Base-by-base conservation (phyloP, 2,797 vertebrate genomes). In the Gymnothorax reevesii region DNA sequence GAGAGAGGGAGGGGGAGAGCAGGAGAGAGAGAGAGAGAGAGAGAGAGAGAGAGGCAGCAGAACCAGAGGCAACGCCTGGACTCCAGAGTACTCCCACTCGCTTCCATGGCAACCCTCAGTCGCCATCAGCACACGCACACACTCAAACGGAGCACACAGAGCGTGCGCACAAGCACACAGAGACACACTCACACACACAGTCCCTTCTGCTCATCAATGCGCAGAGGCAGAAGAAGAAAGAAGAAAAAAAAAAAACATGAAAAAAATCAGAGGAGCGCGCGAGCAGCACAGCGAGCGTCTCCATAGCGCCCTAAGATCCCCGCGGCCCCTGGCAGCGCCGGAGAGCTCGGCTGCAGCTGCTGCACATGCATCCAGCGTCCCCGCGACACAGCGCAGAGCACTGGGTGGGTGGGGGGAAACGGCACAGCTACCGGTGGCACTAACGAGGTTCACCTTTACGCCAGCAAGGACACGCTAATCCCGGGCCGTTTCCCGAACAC, bases 61-160 rank as follows among this genome's bases (percentile, higher is more conserved):
- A 91, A 89, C 91, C 92, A 92, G 89, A 89, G 92, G 91, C 91
- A 94, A 94, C 91, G 92, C 93, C 93, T 94, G 93, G 91, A 42
- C 93, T 91, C 92, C 89, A 62, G 93, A 94, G 92, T 89, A 91
- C 90, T 91, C 91, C 91, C 73, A 89, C 93, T 92, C 59, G 93
- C 92, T 94, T 88, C 94, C 93, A 95, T 94, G 93, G 94, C 90
- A 95, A 95, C 95, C 86, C 91, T 90, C 89, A 87, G 87, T 90
- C 87, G 66, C 88, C 42, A 83, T 83, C 33, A 25, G 25, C 25
- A 13, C 69, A 33, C 69, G 13, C 83, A 84, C 27, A 84, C n/a
- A 62, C 27, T 62, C 60, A 42, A 42, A 42, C 2, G 33, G 64
- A 27, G 8, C 22, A 66, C 27, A 33, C 7, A 84, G 57, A 83